Evolutionary conservation across 2,797 vertebrate species (phyloP), one percentile per base, ranked within the genome.

Genomic region (Hafferia zeledoni): DNA sequence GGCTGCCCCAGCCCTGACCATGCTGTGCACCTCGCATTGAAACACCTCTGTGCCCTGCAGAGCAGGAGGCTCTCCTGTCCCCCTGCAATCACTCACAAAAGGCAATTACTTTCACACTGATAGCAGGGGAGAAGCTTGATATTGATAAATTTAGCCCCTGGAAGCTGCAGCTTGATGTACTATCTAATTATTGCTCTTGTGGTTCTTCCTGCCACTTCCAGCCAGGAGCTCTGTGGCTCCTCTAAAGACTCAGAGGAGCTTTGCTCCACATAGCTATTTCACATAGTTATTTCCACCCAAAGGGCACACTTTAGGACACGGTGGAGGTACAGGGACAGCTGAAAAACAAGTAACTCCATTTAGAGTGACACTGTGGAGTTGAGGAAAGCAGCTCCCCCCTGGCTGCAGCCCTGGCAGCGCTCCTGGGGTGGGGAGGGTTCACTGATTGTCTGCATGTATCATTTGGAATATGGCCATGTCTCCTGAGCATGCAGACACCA

Each of bases 1-100:
- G 53, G 50, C 39, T 53, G 27, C 2, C 6, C 63, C 4, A 4
- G 53, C 39, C 39, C 35, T 11, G 52, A 17, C 31, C 69, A 63
- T 1, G 2, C 50, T 7, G 24, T 14, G 5, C 35, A 41, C 30
- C 37, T 46, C 2, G 0, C 6, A 9, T 59, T 9, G 1, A 44
- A 77, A 70, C 1, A 2, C 28, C 47, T 13, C 35, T 0, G 1
- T 15, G 31, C 25, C 9, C 2, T 0, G 17, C 3, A 3, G 53
- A 68, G 49, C 60, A 17, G 55, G 47, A 7, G 41, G 20, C 75
- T 28, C 55, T 30, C 53, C 53, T 37, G 52, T 22, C 68, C 63
- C 52, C 63, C 63, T 59, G 91, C 31, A 28, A 0, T 35, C 0
- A 0, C 65, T 69, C 74, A 56, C 4, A 5, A 27, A 81, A 74